Conservation (phyloP, 2,888 invertebrate species). For the Hypomecis punctinalis region DNA sequence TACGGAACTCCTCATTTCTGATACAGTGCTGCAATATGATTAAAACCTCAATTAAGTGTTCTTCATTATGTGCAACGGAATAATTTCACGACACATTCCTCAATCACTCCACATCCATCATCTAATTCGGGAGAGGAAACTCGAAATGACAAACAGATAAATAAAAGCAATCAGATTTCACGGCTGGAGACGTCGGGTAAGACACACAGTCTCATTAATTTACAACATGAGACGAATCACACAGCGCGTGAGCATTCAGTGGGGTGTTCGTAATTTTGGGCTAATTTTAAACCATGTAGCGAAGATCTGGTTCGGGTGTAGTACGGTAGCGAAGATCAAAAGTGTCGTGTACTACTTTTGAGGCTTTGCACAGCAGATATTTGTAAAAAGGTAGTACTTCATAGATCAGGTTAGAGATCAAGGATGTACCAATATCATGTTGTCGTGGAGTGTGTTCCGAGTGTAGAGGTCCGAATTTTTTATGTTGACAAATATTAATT, state of each 20-base stretch:
- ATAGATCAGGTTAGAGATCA: too few species aligned
- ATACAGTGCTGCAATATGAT: too few species aligned
- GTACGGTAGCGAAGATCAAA: background rate
- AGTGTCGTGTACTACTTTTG: too few species aligned
- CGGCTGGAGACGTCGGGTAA: slow-evolving; percentile 45
- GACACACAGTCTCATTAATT: slow-evolving; percentile 55
- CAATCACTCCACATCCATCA: slow-evolving; percentile 22
- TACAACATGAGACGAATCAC: slow-evolving; percentile 43
- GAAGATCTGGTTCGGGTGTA: background rate
- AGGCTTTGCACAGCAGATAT: too few species aligned
- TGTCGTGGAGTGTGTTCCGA: too few species aligned
- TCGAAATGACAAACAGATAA: slow-evolving; percentile 35
- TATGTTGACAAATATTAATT: too few species aligned
- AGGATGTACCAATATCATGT: too few species aligned
- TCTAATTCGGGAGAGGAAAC: slow-evolving; percentile 37
- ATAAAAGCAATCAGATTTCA: slow-evolving; percentile 51
- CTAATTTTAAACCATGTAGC: background rate
- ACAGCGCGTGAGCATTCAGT: slow-evolving; percentile 24
- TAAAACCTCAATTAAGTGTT: too few species aligned
- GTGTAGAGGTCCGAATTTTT: too few species aligned
- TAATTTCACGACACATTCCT: slow-evolving; percentile 12
- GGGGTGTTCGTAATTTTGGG: background rate
- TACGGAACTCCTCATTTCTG: too few species aligned
- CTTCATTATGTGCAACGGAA: slow-evolving; percentile 4
- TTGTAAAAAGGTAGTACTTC: too few species aligned